phyloP scores from a whole-genome alignment of 2,888 invertebrate genomes.

The Mythimna lalbum region DNA sequence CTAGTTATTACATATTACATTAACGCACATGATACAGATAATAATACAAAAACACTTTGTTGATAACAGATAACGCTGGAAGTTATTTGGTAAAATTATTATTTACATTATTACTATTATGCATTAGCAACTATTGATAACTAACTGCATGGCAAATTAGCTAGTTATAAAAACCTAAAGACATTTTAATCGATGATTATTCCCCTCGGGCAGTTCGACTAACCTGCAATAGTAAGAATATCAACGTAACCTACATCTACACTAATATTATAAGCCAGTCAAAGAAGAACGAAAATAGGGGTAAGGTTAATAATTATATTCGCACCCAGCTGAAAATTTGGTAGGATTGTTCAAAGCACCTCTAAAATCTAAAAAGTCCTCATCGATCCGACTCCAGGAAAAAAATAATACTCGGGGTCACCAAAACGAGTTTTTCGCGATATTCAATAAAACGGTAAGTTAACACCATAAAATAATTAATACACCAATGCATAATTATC shows the following conservation, averaged over 20 bases:
- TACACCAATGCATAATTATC: too few species aligned
- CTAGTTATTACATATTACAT: not conserved
- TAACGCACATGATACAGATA: constrained; percentile 6
- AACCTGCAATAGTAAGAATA: not conserved
- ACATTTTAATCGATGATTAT: constrained; percentile 1
- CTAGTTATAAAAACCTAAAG: not conserved
- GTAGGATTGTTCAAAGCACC: too few species aligned
- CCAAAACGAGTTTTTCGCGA: too few species aligned
- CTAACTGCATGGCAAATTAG: not conserved
- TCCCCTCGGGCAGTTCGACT: not conserved
- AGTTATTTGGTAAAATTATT: constrained; percentile 2
- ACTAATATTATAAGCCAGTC: too few species aligned
- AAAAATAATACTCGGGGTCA: too few species aligned
- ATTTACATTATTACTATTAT: not conserved
- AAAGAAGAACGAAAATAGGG: too few species aligned
- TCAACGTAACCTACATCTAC: not conserved
- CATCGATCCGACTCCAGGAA: too few species aligned
- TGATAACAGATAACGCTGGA: not conserved
- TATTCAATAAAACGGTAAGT: too few species aligned
- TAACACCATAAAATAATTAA: too few species aligned
- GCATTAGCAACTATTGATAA: not conserved
- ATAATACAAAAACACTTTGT: not conserved
- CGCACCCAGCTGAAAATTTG: too few species aligned
- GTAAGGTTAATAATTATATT: too few species aligned
- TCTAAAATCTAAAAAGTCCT: too few species aligned